Evolutionary conservation across 2,888 invertebrate genomes (phyloP), one percentile per base, ranked within the genome.

Genomic region (Synanthedon tipuliformis): DNA sequence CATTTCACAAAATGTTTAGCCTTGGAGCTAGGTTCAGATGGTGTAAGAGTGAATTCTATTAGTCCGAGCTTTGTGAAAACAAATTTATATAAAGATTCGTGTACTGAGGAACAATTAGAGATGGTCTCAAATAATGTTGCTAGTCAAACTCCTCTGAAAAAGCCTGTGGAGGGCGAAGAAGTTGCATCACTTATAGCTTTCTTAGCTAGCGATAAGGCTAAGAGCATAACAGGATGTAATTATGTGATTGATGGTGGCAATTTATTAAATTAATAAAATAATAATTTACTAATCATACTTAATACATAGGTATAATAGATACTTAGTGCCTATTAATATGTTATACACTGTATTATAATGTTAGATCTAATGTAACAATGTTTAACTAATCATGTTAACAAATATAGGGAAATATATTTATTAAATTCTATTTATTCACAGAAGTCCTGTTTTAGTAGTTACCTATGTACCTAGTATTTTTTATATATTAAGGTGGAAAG

Each of bases 41-140:
- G 92, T 61, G 93, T 97, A 0, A 88, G 97, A 55, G 95, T 95
- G 0, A 98, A 98, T 75, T 90, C 93, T 41, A 94, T 97, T 0
- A 96, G 95, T 77, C 98, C 98, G n/a, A 97, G 98, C n/a, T 97
- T 97, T 1, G 92, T 94, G 3, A 81, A 93, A 41, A 98, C 97
- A 0, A 93, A 96, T 71, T 75, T 97, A 18, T 93, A 97, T 61
- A 93, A 92, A 71, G 89, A 92, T 57, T 84, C 83, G 0, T 57
- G 86, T 45, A 77, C 57, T 8, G 83, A 85, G 3, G 90, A 90
- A 68, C 98, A 97, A 75, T 81, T 97, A 58, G 94, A 96, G 57
- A 89, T 92, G 57, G 90, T 91, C 48, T 93, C 93, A 64, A 88
- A 90, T 53, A 86, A 83, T 62, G 73, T 79, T 8, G 69, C 78